phyloP scores from a whole-genome alignment of 2,888 invertebrate genomes.

The Drosophila borealis region DNA sequence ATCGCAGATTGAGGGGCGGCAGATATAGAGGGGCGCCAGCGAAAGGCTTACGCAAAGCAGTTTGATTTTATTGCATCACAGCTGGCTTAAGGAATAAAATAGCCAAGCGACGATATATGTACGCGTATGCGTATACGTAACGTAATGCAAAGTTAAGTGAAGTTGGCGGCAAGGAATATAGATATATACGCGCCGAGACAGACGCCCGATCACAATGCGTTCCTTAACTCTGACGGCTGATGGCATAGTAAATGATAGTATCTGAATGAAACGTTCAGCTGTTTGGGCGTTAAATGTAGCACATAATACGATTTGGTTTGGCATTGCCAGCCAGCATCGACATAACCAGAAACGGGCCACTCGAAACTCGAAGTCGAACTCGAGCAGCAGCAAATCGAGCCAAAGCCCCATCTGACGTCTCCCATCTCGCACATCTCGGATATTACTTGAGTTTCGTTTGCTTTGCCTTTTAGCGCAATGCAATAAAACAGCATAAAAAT shows the following conservation, averaged over 20 bases:
- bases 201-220: slow-evolving; percentile 28
- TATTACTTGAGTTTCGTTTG: slow-evolving; percentile 37
- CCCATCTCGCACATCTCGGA: slow-evolving; percentile 10
- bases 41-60: slow-evolving; percentile 66
- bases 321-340: slow-evolving; percentile 14
- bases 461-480: slow-evolving; percentile 68
- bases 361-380: neutral
- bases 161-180: slow-evolving; percentile 12
- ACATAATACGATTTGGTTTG: slow-evolving; percentile 71
- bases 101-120: slow-evolving; percentile 14
- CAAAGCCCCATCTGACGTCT: slow-evolving; percentile 10
- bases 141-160: slow-evolving; percentile 2
- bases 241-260: slow-evolving; percentile 41
- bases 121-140: slow-evolving; percentile 2
- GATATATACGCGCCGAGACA: slow-evolving; percentile 5
- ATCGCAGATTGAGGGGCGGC: slow-evolving; percentile 11
- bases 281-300: slow-evolving; percentile 76
- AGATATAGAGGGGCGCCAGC: slow-evolving; percentile 6
- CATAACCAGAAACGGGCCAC: slow-evolving; percentile 12
- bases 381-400: slow-evolving; percentile 3
- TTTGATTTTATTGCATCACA: slow-evolving; percentile 71
- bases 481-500: slow-evolving; percentile 78
- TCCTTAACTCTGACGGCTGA: slow-evolving; percentile 29
- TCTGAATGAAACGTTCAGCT: slow-evolving; percentile 52
- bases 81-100: slow-evolving; percentile 51